Evolutionary conservation across 2,113 vertebrate species (phyloP).

Genomic region (Chaetops frenatus): DNA sequence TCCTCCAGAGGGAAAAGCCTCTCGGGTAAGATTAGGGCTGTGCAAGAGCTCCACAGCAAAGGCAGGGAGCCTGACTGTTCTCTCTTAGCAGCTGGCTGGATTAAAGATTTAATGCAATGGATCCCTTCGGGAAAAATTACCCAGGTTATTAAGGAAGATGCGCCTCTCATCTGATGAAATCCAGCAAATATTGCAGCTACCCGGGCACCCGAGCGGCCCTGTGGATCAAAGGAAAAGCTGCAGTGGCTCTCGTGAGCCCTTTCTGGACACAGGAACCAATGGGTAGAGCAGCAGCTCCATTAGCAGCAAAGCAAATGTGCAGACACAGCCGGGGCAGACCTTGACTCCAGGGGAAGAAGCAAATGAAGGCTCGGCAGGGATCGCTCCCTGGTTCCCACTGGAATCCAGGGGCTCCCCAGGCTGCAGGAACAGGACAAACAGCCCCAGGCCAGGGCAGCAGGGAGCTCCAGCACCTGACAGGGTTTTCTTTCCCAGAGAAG

Average conservation of each 20-base stretch:
- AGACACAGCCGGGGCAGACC: neutral
- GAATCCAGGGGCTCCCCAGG: neutral
- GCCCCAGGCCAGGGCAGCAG: neutral
- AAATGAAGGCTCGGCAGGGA: accelerated
- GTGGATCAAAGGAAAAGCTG: neutral
- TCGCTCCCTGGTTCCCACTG: accelerated
- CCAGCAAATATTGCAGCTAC: neutral
- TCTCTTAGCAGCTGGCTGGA: slow-evolving; percentile 12
- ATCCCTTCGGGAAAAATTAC: slow-evolving; percentile 29
- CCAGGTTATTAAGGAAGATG: slow-evolving; percentile 16
- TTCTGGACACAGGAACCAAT: neutral
- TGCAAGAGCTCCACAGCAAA: neutral
- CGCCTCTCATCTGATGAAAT: neutral
- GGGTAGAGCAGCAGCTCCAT: neutral
- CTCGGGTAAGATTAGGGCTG: neutral
- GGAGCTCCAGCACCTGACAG: accelerated
- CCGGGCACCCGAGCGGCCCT: neutral
- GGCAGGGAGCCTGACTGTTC: neutral
- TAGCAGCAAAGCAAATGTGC: neutral
- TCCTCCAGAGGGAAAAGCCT: neutral
- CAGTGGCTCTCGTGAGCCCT: neutral
- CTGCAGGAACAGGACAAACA: neutral
- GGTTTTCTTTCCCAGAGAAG: neutral
- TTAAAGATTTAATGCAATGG: neutral
- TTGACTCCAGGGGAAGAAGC: neutral